Evolutionary conservation across 1,140 invertebrate species (phyloP), one percentile per base, ranked within the genome.

Genomic region (Heliconius nattereri): DNA sequence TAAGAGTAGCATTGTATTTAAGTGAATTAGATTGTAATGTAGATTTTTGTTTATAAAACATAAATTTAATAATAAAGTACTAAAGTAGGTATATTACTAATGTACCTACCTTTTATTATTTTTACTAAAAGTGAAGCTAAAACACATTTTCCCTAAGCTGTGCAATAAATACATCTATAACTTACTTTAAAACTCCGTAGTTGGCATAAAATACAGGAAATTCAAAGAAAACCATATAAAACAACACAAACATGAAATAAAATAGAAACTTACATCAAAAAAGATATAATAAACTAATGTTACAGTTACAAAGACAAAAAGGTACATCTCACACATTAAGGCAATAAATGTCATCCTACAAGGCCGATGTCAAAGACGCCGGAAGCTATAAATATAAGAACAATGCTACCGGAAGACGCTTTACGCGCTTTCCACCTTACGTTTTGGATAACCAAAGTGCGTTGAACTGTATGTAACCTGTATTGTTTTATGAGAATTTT

Each of bases 301-400:
- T 23, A 57, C 54, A 66, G 23, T 66, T n/a, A 66, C 60, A 29
- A 66, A 66, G 60, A 66, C 60, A 29, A 66, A 66, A 66, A 49
- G 35, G 66, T 0, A 76, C 54, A 45, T 66, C n/a, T 71, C 49
- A 45, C 75, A 70, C 13, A 16, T 45, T 45, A 75, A 54, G 75
- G 60, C 78, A 73, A 79, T 79, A 75, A 79, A 75, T 71, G 78
- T 79, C 72, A 71, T 20, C 78, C 66, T 23, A 45, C 78, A 75
- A 79, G 73, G 60, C 45, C 73, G 66, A 66, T 45, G 40, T 29
- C 78, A 45, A 79, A 70, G 23, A 45, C 32, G 32, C 40, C 78
- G 78, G 78, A 79, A 75, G 73, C 45, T 32, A 70, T 79, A 79
- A 75, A 75, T 79, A 78, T 32, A 45, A 75, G 66, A 75, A 79